Conservation (phyloP, 2,888 invertebrate genomes). For the Drosophila neutralis region DNA sequence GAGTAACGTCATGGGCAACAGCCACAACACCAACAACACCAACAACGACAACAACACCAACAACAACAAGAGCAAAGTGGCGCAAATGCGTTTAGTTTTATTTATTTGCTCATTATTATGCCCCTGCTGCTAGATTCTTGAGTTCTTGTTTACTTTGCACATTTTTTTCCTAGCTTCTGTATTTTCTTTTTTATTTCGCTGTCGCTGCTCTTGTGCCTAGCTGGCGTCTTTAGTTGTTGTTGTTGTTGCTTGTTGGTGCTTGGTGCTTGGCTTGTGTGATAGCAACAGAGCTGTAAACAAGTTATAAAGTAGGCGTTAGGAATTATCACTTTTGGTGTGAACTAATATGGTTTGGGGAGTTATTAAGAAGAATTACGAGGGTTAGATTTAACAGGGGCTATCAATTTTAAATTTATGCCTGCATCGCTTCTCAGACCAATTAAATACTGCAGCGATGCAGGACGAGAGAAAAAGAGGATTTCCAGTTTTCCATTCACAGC, state of each 20-base stretch:
- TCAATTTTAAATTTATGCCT: neutral
- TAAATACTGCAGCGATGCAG: neutral
- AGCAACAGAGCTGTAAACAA: constrained; percentile 72
- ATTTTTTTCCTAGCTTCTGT: constrained; percentile 58
- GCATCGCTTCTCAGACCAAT: neutral
- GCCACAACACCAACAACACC: constrained; percentile 34
- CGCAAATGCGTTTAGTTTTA: constrained; percentile 80
- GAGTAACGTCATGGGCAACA: constrained; percentile 81
- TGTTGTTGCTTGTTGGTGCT: constrained; percentile 27
- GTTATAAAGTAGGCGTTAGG: constrained; percentile 61
- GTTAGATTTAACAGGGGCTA: neutral
- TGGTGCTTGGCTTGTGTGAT: constrained; percentile 71
- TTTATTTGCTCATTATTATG: constrained; percentile 78
- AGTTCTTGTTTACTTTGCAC: constrained; percentile 74
- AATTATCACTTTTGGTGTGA: constrained; percentile 54
- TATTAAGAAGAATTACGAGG: neutral
- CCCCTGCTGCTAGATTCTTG: constrained; percentile 64
- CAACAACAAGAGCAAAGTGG: constrained; percentile 67
- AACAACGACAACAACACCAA: constrained; percentile 49
- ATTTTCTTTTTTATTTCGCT: constrained; percentile 13
- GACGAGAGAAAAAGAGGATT: neutral
- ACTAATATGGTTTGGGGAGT: constrained; percentile 22
- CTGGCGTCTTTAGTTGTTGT: constrained; percentile 33
- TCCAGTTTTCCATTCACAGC: neutral
- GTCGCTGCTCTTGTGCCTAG: constrained; percentile 32